Percentiles rank a stretch among this genome's conserved stretches.
Evolutionary conservation across 2,888 invertebrate genomes (phyloP).

Genomic region (Ellobium chinense): DNA sequence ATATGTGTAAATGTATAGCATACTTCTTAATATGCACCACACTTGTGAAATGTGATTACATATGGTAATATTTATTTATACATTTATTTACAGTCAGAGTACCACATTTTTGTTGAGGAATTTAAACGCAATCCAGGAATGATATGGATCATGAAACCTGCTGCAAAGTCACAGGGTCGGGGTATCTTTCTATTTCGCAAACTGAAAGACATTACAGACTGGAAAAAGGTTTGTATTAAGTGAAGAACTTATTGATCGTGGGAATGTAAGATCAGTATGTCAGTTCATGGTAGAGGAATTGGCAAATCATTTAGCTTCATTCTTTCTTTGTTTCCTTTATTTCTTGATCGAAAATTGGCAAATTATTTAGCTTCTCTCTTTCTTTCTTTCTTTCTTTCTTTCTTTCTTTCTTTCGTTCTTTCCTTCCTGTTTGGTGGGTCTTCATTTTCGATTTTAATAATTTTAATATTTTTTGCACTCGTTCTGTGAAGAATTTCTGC

Average conservation of each 20-base stretch:
- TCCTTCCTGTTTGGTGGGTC: too few relatives aligned
- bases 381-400: neutral
- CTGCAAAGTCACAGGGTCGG: slow-evolving; percentile 82
- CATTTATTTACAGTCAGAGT: slow-evolving; percentile 81
- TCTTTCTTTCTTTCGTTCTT: too few relatives aligned
- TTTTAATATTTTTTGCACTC: too few relatives aligned
- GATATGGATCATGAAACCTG: slow-evolving; percentile 85
- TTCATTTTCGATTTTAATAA: too few relatives aligned
- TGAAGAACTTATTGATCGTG: too few relatives aligned
- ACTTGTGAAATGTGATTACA: too few relatives aligned
- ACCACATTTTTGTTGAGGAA: slow-evolving; percentile 83
- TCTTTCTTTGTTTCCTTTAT: neutral
- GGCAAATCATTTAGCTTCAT: neutral
- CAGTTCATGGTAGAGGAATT: too few relatives aligned
- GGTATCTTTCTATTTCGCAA: slow-evolving; percentile 84
- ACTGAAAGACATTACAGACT: slow-evolving; percentile 81
- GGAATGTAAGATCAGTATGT: neutral
- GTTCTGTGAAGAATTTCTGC: too few relatives aligned
- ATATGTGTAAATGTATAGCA: too few relatives aligned
- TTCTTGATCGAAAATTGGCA: neutral
- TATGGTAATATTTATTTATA: too few relatives aligned
- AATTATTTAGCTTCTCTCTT: neutral
- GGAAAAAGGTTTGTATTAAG: slow-evolving; percentile 79
- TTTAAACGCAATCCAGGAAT: slow-evolving; percentile 82
- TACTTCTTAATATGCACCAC: too few relatives aligned